Evolutionary conservation across 2,888 invertebrate genomes (phyloP), one percentile per base, ranked within the genome.

Genomic region (Thereva nobilitata): DNA sequence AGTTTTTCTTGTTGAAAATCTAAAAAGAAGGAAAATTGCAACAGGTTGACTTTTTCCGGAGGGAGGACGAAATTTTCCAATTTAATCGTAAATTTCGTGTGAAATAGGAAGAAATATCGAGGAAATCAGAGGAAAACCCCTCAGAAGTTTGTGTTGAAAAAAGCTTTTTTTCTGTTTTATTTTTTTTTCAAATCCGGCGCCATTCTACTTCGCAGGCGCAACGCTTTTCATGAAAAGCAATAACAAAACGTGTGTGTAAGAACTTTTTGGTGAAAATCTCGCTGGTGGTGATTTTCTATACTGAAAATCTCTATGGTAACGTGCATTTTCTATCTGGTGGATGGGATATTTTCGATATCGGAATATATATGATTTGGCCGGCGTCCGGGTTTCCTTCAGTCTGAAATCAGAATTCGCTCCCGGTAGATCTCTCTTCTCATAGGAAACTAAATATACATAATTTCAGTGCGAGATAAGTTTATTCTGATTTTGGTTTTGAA

Each of bases 281-380:
- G 55, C 5, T 23, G 55, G 41, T 9, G 41, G 40, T 40, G 55
- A 23, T 38, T 42, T 8, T 12, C 9, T 57, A 45, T 2, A 23
- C 1, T 23, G 23, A 44, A 52, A 53, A 67, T 64, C 59, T 41
- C 65, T 68, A 68, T 65, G 59, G 68, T 57, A 65, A 68, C 65
- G 59, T 35, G 42, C 35, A 57, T 65, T 44, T 41, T 34, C 41
- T 54, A 23, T 23, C 23, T 23, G 23, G 23, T 23, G 23, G 23
- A 23, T 23, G 23, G 23, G 23, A 23, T 23, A 23, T 23, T 23
- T 23, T 23, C 23, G 23, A 23, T 23, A 23, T n/a, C 34, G 35
- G 37, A 34, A 59, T 65, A 68, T 68, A 68, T 67, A 68, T 68
- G 64, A 68, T 65, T 65, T 68, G 65, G 64, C 61, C 68, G 65